Base-by-base conservation (phyloP, 2,888 invertebrate genomes). In the Trisateles emortualis region DNA sequence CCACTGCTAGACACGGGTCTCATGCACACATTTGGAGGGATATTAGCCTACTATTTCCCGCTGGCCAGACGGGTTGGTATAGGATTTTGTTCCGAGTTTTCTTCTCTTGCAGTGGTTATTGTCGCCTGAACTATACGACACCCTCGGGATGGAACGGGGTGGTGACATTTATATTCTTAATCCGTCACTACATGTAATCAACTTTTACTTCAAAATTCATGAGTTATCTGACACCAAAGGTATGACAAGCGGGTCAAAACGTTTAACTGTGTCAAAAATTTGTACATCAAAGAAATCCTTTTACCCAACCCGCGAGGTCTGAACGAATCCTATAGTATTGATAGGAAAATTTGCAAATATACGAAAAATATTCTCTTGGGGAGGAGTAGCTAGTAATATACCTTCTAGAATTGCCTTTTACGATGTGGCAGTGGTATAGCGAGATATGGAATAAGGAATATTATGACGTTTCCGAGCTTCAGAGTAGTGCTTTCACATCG, bases 291-390 rank as follows among this genome's bases (percentile, higher is more conserved):
- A 58, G 63, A 59, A 63, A 59, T 60, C 50, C 43, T 39, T 61
- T 52, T 32, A 58, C 51, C 63, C 64, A 65, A 68, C 55, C 64
- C 61, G 19, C 57, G 33, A 54, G 41, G 39, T 55, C 47, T 55
- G 47, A 51, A 57, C 57, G 58, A 52, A 73, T 64, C 57, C 59
- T 40, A 55, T 61, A 58, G 64, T 70, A 76, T 72, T 68, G 73
- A 67, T 66, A 68, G 55, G 62, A 61, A 68, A 65, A 68, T 73
- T 73, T 64, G 59, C 64, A 73, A 76, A 74, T 76, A 74, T 64
- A 65, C 53, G 60, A 63, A 67, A 67, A 68, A 71, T 71, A 75
- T 75, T 64, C 71, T 70, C 70, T 39, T 36, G 68, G 63, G 68
- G 48, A 51, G 43, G 48, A 30, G 54, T 52, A 33, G 54, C 48